Percentiles rank a stretch among this genome's conserved stretches.
phyloP scores from a whole-genome alignment of 2,888 invertebrate species.

The Drosophila nr. perissopoda region DNA sequence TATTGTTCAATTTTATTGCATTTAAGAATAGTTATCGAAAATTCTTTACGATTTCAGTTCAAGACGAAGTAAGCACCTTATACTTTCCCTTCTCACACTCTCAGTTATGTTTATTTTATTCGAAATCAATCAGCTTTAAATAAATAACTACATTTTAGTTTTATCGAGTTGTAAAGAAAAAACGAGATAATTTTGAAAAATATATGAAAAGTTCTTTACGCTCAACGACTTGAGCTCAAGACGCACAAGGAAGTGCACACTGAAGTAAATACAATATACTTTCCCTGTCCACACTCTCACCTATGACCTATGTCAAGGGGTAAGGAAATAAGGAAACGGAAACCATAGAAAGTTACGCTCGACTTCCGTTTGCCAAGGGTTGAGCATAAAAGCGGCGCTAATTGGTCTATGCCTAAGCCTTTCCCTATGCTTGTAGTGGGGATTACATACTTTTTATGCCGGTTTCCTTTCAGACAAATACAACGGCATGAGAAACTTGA shows the following conservation, averaged over 20 bases:
- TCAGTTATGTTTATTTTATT: background rate
- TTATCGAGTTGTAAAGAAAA: background rate
- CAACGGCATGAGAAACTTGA: conserved; percentile 85
- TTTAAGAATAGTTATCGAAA: no score
- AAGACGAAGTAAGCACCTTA: background rate
- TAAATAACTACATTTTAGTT: background rate
- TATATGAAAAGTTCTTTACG: background rate
- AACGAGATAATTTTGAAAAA: background rate
- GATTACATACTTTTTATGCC: conserved; percentile 84
- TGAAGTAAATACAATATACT: background rate
- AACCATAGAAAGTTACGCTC: conserved; percentile 1
- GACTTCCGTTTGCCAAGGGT: background rate
- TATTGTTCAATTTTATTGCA: background rate
- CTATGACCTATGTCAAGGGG: background rate
- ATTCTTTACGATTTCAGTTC: background rate
- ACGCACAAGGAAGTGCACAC: background rate
- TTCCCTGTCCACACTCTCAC: background rate
- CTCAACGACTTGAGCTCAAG: background rate
- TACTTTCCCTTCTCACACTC: background rate
- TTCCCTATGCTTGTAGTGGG: conserved; percentile 10
- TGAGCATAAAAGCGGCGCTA: conserved; percentile 19
- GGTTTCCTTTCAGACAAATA: conserved; percentile 85
- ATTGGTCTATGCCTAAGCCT: conserved; percentile 34
- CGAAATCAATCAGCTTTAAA: background rate
- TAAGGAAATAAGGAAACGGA: conserved; percentile 21